Conservation (phyloP, 2,797 vertebrate species). For the Mycteria americana region DNA sequence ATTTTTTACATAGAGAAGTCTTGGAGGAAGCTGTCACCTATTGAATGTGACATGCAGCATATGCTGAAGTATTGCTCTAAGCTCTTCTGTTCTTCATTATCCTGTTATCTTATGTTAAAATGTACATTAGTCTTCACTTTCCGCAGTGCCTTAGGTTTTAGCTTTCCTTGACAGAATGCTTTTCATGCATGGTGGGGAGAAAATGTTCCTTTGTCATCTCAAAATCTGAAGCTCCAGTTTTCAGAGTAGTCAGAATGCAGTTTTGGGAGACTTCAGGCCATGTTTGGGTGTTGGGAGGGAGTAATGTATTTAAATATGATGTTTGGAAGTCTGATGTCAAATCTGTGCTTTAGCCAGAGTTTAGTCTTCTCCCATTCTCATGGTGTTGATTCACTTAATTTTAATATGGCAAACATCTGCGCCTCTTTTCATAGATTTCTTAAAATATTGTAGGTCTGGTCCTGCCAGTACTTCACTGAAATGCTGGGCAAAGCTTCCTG, state of each 20-base stretch:
- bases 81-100: neutral
- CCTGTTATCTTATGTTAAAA: neutral
- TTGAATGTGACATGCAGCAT: neutral
- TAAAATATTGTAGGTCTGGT: neutral
- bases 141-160: neutral
- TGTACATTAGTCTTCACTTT: neutral
- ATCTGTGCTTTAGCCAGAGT: neutral
- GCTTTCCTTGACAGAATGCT: neutral
- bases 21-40: neutral
- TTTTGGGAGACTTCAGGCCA: neutral
- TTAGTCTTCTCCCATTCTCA: neutral
- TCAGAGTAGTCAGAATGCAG: neutral
- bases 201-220: neutral
- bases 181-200: neutral
- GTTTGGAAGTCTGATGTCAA: neutral
- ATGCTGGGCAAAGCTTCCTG: neutral
- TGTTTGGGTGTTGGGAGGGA: neutral
- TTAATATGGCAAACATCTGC: neutral
- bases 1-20: neutral
- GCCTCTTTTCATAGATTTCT: neutral
- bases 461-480: neutral
- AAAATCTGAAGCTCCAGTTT: neutral
- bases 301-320: neutral
- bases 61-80: neutral
- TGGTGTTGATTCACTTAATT: neutral